These are phyloP conservation scores for Numida meleagris DNA, from an alignment of 2,113 vertebrate genomes.

Conservation along the genomic window DNA sequence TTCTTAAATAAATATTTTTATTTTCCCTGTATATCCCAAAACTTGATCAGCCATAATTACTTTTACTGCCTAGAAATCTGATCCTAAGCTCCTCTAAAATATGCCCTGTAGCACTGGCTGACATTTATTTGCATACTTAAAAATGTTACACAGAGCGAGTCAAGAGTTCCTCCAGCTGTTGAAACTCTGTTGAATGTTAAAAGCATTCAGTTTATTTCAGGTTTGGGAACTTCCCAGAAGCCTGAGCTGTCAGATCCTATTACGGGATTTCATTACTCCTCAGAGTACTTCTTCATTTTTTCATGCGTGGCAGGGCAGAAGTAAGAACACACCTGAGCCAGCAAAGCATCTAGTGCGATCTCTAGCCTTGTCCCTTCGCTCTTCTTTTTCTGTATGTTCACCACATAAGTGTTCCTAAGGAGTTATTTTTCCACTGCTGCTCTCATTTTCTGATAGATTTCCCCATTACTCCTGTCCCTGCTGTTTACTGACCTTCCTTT, in stretches of 20 bases:
- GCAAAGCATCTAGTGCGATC: conserved; percentile 48
- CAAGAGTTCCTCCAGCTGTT: background rate
- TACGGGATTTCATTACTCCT: background rate
- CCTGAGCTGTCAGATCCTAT: background rate
- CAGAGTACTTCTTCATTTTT: conserved; percentile 64
- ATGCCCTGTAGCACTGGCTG: background rate
- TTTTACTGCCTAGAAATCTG: background rate
- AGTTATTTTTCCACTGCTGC: conserved; percentile 66
- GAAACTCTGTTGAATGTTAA: background rate
- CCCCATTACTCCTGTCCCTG: background rate
- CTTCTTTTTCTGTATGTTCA: conserved; percentile 79
- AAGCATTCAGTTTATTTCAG: background rate
- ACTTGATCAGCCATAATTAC: accelerated
- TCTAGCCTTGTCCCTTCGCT: conserved; percentile 54
- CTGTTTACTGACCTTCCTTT: background rate
- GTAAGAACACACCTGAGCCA: conserved; percentile 70
- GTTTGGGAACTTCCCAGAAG: background rate
- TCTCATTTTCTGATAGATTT: background rate
- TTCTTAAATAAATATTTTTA: background rate
- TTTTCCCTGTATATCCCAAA: too few relatives aligned
- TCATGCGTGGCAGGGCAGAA: conserved; percentile 68
- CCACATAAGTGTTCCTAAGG: conserved; percentile 64
- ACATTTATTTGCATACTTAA: background rate
- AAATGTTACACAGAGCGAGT: background rate
- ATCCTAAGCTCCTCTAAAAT: background rate